A percentile compares a stretch with the other conserved stretches of the same genome.
These are phyloP conservation scores for Dermatemys mawii DNA, from an alignment of 2,113 vertebrate genomes.

Conservation along the genomic window DNA sequence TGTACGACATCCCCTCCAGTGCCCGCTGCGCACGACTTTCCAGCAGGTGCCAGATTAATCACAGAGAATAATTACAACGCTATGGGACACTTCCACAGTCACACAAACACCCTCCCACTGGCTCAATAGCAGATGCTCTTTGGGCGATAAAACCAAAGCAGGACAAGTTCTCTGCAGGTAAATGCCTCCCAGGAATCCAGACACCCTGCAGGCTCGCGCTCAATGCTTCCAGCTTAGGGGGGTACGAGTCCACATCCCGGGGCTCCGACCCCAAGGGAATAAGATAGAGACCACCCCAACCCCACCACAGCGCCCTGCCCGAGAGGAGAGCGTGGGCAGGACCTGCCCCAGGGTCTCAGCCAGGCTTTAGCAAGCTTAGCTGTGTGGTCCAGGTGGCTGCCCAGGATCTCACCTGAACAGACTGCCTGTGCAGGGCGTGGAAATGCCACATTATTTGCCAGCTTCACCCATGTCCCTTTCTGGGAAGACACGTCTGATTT, in stretches of 20 bases:
- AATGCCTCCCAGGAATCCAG: slow-evolving; percentile 17
- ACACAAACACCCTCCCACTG: slow-evolving; percentile 25
- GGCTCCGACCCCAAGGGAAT: too few relatives aligned
- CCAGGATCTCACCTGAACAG: neutral
- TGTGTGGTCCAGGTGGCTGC: neutral
- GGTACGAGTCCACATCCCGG: too few relatives aligned
- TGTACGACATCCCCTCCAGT: slow-evolving; percentile 42
- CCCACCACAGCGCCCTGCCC: neutral
- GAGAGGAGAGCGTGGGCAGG: neutral
- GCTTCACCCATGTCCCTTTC: too few relatives aligned
- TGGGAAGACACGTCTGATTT: too few relatives aligned
- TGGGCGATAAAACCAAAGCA: slow-evolving; percentile 22
- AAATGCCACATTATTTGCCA: too few relatives aligned
- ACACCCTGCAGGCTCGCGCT: neutral
- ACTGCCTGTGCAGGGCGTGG: too few relatives aligned
- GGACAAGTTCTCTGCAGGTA: slow-evolving; percentile 23
- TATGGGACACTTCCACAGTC: slow-evolving; percentile 46
- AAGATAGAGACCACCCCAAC: neutral
- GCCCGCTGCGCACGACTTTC: slow-evolving; percentile 37
- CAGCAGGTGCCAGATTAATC: slow-evolving; percentile 59
- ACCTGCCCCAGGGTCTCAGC: too few relatives aligned
- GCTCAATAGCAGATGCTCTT: slow-evolving; percentile 1
- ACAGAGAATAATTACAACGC: slow-evolving; percentile 51
- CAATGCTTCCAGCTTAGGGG: neutral
- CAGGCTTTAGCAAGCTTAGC: neutral